Base-by-base conservation (phyloP, 2,113 vertebrate genomes). In the Microcebus griseorufus region DNA sequence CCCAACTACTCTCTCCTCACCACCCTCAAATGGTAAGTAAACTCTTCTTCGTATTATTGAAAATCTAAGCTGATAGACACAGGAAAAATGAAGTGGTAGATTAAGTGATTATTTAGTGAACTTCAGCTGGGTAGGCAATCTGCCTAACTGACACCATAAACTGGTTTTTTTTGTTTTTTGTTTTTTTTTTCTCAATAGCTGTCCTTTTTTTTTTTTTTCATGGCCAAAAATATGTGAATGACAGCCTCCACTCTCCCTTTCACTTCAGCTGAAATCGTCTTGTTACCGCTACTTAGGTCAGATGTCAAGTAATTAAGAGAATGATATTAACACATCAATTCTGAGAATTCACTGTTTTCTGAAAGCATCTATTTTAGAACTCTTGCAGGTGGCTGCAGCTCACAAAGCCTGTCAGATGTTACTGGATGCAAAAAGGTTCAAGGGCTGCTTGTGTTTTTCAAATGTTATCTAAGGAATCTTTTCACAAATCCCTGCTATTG, bases 291-390 rank as follows among this genome's bases (percentile, higher is more conserved):
- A 73, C 92, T 96, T 93, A 92, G 97, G 96, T 97, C 97, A 97
- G 81, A 97, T 97, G 97, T 98, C 96, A 96, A 96, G 97, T 97
- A 93, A 97, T 97, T 97, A 90, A 94, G 94, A 96, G 97, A 95
- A 95, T 97, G 96, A 98, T 98, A 97, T 98, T 97, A 97, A 97
- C 97, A 97, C 94, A 94, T 92, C 97, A 95, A 96, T 97, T 92
- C 95, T 97, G 96, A 95, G 96, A 88, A 88, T 32, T 84, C 91
- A 86, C 92, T 97, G 95, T 96, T 93, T 96, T 94, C 42, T 97
- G 90, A 98, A 97, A 97, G 97, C 96, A 83, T 97, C 96, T 97
- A 90, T 97, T 98, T 97, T 95, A 78, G 95, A 87, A 93, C 90
- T 97, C 95, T 88, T 95, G 96, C 97, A 98, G 98, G 97, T 97